Base-by-base conservation (phyloP, 2,888 invertebrate genomes). In the Cordilura impudica region DNA sequence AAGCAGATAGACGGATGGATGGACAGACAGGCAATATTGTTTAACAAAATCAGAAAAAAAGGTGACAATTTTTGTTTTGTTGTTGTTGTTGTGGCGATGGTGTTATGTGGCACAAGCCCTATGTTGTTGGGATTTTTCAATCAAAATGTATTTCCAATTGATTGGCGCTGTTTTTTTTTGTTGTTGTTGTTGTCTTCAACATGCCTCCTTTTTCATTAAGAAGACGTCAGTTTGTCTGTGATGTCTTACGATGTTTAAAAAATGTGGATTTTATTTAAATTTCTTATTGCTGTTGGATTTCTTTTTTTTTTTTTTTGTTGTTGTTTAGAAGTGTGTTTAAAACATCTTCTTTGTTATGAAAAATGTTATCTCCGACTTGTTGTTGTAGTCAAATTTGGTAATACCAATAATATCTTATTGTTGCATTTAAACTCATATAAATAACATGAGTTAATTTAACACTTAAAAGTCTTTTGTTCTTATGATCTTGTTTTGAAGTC, bases 171-270 rank as follows among this genome's bases (percentile, higher is more conserved):
- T 69, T 73, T 69, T 58, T 53, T 31, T 70, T 45, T 26, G n/a
- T 26, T 65, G 21, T 43, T 12, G 12, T 29, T 18, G 16, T 4
- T 49, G n/a, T n/a, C n/a, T n/a, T 7, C 10, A 18, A 19, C 12
- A 19, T 23, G 18, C 47, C 31, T 47, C 29, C 49, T 56, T 31
- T 39, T 49, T 18, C 23, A 35, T 39, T 18, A 69, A 65, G 29
- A 65, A 73, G 79, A 71, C 79, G 79, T 79, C 79, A 72, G 43
- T 67, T 71, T 79, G 79, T 79, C 79, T 79, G 75, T 58, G 60
- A n/a, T 35, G 49, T 53, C n/a, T 53, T 26, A 26, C 35, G 35
- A 39, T 14, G 16, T 26, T 26, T 21, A 23, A 14, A 49, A 51
- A 63, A 63, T 49, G 63, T 51, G 49, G 49, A 10, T 35, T 51